Evolutionary conservation across 2,888 invertebrate species (phyloP).

Genomic region (Cheilosia urbana): DNA sequence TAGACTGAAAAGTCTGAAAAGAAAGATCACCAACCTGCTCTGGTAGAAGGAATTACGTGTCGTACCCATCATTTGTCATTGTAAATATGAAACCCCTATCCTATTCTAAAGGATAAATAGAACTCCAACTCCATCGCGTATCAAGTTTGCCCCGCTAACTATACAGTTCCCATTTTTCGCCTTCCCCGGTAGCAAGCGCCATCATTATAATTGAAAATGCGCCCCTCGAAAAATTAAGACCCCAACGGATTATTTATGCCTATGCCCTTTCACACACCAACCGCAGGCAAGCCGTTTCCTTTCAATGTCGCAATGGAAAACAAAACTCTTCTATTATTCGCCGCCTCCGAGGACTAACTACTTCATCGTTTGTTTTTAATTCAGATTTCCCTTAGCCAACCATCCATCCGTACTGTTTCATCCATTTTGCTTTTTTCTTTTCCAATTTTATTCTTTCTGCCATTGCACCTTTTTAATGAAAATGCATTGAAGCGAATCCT

Average conservation of each 20-base stretch:
- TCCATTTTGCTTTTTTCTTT: background rate
- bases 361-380: slow-evolving; percentile 26
- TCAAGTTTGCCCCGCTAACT: too few species aligned
- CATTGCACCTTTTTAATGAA: slow-evolving; percentile 62
- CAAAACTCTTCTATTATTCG: slow-evolving; percentile 16
- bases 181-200: too few species aligned
- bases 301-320: slow-evolving; percentile 3
- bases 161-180: too few species aligned
- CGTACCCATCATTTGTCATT: too few species aligned
- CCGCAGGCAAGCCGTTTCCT: background rate
- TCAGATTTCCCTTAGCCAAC: slow-evolving; percentile 43
- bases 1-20: too few species aligned
- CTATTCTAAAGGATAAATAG: too few species aligned
- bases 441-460: slow-evolving; percentile 19
- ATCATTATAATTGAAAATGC: background rate
- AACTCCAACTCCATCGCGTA: too few species aligned
- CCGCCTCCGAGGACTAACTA: background rate
- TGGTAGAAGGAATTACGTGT: too few species aligned
- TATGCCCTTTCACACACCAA: background rate
- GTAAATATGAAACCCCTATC: too few species aligned
- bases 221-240: background rate
- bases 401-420: slow-evolving; percentile 17
- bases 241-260: slow-evolving; percentile 14
- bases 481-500: slow-evolving; percentile 60
- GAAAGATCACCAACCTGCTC: too few species aligned